Conservation (phyloP, 2,113 vertebrate species). For the Hystrix cristata region DNA sequence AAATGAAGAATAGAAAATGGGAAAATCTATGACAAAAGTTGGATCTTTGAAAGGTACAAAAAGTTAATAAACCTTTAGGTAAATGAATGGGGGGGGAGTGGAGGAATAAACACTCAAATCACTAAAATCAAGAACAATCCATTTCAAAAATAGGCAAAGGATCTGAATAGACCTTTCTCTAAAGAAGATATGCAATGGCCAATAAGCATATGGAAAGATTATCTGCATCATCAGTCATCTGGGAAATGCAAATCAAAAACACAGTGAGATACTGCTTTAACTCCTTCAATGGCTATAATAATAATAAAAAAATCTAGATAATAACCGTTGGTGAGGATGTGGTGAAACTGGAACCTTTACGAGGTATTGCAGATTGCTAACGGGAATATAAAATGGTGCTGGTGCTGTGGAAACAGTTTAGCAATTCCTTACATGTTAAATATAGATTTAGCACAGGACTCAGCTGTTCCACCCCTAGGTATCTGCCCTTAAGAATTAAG, state of each 20-base stretch:
- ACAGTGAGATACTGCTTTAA: background rate
- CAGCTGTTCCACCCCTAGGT: background rate
- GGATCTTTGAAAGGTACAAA: background rate
- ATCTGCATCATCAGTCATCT: background rate
- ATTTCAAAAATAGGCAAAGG: background rate
- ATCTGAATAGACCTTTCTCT: slow-evolving; percentile 37
- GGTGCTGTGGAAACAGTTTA: background rate
- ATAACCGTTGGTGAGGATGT: background rate
- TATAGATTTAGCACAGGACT: background rate
- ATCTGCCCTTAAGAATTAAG: background rate
- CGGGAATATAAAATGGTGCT: background rate
- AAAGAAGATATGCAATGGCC: background rate
- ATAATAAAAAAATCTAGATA: slow-evolving; percentile 9
- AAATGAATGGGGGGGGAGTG: background rate
- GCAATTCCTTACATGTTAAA: slow-evolving; percentile 1
- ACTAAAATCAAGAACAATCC: background rate
- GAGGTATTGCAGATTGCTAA: background rate
- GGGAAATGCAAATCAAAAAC: background rate
- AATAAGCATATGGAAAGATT: background rate
- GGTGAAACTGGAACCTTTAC: background rate
- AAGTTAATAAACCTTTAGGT: slow-evolving; percentile 1
- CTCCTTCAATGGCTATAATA: background rate
- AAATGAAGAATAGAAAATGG: slow-evolving; percentile 42
- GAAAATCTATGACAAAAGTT: slow-evolving; percentile 41
- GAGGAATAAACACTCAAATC: background rate